Evolutionary conservation across 2,797 vertebrate species (phyloP).

Genomic region (Myotis findleyi): DNA sequence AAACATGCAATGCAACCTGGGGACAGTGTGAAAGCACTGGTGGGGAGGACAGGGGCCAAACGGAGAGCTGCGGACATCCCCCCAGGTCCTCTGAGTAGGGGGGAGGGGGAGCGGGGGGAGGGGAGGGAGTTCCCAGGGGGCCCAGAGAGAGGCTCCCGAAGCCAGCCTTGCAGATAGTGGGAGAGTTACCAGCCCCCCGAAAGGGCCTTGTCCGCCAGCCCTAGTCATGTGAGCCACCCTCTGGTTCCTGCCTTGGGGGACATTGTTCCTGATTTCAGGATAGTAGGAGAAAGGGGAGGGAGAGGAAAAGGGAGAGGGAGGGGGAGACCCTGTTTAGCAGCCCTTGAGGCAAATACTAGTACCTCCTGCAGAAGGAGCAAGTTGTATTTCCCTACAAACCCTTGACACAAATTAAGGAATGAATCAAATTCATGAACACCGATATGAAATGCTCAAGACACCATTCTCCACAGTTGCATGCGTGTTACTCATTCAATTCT

Average conservation of each 20-base stretch:
- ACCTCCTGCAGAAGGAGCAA: conserved; percentile 61
- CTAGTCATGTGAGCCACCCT: accelerated
- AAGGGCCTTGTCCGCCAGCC: neutral
- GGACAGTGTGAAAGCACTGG: conserved; percentile 41
- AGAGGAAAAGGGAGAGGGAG: too few relatives aligned
- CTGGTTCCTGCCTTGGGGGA: neutral
- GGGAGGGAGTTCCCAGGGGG: accelerated
- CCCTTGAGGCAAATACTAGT: conserved; percentile 51
- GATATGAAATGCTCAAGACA: neutral
- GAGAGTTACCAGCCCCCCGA: accelerated
- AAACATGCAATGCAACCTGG: conserved; percentile 48
- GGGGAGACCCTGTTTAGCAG: neutral
- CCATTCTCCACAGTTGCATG: accelerated
- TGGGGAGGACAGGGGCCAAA: neutral
- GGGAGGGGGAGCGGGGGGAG: accelerated
- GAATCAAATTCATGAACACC: conserved; percentile 50
- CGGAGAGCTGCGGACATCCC: neutral
- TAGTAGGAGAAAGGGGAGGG: neutral
- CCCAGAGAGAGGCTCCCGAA: neutral
- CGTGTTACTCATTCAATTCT: neutral
- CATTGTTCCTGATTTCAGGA: neutral
- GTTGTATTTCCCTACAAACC: conserved; percentile 53
- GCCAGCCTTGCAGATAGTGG: neutral
- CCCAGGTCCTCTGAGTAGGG: neutral
- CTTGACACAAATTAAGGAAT: conserved; percentile 58